Evolutionary conservation across 2,888 invertebrate genomes (phyloP), one percentile per base, ranked within the genome.

Genomic region (Malthinus seriepunctatus): DNA sequence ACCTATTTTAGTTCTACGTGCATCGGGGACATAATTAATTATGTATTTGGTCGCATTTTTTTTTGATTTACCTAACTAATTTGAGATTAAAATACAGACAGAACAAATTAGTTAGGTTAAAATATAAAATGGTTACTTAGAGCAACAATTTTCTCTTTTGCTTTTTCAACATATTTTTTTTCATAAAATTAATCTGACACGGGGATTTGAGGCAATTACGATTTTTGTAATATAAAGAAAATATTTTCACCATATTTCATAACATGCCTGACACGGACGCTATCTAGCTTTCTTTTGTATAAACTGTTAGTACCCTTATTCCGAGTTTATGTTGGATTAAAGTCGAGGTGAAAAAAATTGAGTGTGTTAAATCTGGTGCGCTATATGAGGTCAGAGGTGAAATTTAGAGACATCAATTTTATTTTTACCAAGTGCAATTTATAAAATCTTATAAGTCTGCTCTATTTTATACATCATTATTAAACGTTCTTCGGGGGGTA

Each of bases 361-460:
- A 68, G 60, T 59, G 65, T 63, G 66, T 64, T 62, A 65, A 63
- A 65, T 66, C 64, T 62, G 60, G 63, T 59, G 45, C 60, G 63
- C 56, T 65, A 63, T 67, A 63, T 62, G 67, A 23, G 23, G 23
- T 23, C 23, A 23, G 35, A 10, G n/a, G 35, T 35, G 9, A 69
- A 68, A 72, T 71, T 71, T 67, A 64, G 63, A 67, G 63, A 66
- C 70, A 73, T 73, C 71, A 71, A 73, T 73, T 73, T 73, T 69
- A 64, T 70, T 66, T 60, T 67, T 67, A 66, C 68, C 67, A 65
- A 66, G 66, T 70, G 69, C 69, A 70, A 73, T 71, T 72, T 73
- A 72, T 72, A 70, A 71, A 71, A 65, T 71, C 72, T 69, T 70
- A 68, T 68, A 69, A 63, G 64, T 62, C 70, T 67, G 68, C 66